Evolutionary conservation across 1,140 invertebrate species (phyloP).

Genomic region (Thaumatotibia leucotreta): DNA sequence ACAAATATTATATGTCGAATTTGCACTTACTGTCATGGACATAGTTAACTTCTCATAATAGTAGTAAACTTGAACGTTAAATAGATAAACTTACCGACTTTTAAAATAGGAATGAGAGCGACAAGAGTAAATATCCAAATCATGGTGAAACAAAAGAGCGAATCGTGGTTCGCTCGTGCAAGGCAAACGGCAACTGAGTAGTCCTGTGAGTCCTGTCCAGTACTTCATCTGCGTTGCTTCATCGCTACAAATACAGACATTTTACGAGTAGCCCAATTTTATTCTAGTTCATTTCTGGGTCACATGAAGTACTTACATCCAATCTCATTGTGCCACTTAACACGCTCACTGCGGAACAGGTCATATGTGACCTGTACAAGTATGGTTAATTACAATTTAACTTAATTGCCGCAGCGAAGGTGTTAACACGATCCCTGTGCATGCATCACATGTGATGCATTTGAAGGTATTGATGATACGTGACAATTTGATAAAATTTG

Average conservation of each 20-base stretch:
- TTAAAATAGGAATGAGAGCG: neutral
- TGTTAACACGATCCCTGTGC: too few species aligned
- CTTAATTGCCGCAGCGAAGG: too few species aligned
- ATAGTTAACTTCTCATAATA: neutral
- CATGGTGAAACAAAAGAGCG: neutral
- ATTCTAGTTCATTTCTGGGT: neutral
- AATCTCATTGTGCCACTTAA: too few species aligned
- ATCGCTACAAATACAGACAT: neutral
- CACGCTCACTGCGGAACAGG: too few species aligned
- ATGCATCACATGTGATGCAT: too few species aligned
- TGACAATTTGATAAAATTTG: too few species aligned
- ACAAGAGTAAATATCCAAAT: constrained; percentile 1
- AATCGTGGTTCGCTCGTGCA: neutral
- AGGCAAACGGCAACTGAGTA: neutral
- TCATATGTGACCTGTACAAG: too few species aligned
- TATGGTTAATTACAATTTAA: too few species aligned
- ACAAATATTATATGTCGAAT: neutral
- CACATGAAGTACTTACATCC: too few species aligned
- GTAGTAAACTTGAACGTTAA: neutral
- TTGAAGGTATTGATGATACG: too few species aligned
- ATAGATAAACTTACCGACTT: neutral
- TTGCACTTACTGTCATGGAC: neutral
- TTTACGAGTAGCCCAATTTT: neutral
- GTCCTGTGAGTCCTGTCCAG: neutral
- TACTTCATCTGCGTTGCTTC: neutral